Base-by-base conservation (phyloP, 2,888 invertebrate genomes). In the Abscondita cerata region DNA sequence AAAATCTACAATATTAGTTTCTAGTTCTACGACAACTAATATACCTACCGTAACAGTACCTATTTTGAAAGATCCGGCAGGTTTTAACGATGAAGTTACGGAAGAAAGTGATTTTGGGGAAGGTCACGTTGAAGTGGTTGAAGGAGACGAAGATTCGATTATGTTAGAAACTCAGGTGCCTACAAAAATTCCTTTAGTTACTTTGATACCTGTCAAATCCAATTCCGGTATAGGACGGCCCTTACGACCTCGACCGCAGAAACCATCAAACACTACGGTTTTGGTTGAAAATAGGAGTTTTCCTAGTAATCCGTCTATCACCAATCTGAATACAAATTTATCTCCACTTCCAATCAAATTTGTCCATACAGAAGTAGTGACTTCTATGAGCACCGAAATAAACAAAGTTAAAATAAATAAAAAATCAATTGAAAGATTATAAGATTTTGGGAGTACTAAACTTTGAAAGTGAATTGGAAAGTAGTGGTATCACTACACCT, bases 161-260 rank as follows among this genome's bases (percentile, higher is more conserved):
- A 72, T 78, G 64, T 68, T 72, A 57, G 74, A 75, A 61, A 75
- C 75, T 9, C 64, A 66, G 41, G 67, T 73, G 1, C 46, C 59
- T 0, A 77, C 78, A 6, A 78, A 78, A 68, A 69, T 78, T 52
- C 80, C 81, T n/a, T 72, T 87, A 15, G 86, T 87, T 1, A 92
- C 92, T 0, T 78, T 92, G 40, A 81, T 91, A 58, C 93, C 93
- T 0, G 91, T 88, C 0, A 89, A 91, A 73, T 93, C 92, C 1
- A 92, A 93, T 78, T 86, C 90, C 0, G 92, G 91, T 0, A 84
- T 92, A 3, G 88, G 87, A 59, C 82, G 90, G 65, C 91, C 90
- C 0, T 80, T 91, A 44, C 81, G 89, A 69, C 89, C 89, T 1
- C 81, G 87, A 38, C 88, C 89, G 0, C 84, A 82, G 71, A 80